Evolutionary conservation across 2,113 vertebrate species (phyloP).

Genomic region (Empidonax alnorum): DNA sequence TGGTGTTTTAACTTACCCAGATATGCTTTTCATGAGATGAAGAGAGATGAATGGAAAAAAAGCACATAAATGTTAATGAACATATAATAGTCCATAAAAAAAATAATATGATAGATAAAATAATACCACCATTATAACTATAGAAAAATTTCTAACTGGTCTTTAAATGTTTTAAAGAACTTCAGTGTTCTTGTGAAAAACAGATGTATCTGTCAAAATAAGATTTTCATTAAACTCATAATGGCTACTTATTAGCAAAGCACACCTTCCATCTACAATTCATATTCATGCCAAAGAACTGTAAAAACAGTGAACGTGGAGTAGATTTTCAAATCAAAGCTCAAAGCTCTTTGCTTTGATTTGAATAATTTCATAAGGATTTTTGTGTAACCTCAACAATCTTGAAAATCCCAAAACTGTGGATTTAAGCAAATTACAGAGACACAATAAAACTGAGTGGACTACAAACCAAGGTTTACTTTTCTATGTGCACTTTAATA

Average conservation of each 20-base stretch:
- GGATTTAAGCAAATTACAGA: background rate
- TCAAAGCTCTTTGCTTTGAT: background rate
- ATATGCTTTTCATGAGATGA: constrained; percentile 90
- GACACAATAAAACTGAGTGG: background rate
- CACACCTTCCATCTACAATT: background rate
- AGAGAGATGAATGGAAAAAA: constrained; percentile 90
- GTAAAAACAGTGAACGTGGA: background rate
- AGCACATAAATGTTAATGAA: constrained; percentile 93
- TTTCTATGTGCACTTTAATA: background rate
- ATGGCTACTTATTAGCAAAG: background rate
- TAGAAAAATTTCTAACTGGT: constrained; percentile 28
- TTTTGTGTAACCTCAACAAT: background rate
- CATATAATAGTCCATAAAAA: constrained; percentile 72
- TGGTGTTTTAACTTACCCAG: constrained; percentile 88
- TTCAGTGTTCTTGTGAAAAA: background rate
- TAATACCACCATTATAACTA: constrained; percentile 56
- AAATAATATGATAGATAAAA: constrained; percentile 67
- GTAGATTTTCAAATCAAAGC: background rate
- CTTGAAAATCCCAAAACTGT: background rate
- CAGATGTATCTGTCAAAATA: background rate
- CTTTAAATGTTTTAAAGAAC: background rate
- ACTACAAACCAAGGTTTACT: background rate
- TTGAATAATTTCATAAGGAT: background rate
- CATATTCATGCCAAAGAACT: background rate
- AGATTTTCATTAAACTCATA: background rate